Evolutionary conservation across 2,113 vertebrate genomes (phyloP).

Genomic region (Dipodomys merriami): DNA sequence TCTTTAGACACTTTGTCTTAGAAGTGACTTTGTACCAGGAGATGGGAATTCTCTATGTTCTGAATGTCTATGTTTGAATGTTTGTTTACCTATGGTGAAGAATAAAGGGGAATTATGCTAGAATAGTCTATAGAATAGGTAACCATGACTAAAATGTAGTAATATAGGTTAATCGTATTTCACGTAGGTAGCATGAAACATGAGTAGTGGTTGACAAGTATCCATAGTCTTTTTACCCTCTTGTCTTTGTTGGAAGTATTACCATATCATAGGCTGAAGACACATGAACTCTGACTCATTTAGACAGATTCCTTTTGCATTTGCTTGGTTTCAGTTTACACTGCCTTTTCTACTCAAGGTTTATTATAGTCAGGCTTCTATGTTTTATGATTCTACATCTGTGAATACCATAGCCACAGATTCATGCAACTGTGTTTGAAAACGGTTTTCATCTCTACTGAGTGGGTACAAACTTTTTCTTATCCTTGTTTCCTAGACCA

Average conservation of each 20-base stretch:
- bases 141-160: background rate
- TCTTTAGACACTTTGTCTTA: constrained; percentile 22
- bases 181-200: background rate
- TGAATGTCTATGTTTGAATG: background rate
- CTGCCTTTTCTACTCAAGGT: background rate
- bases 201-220: background rate
- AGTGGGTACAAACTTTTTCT: background rate
- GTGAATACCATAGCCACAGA: background rate
- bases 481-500: background rate
- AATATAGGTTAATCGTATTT: constrained; percentile 22
- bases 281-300: background rate
- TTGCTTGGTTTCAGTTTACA: too few relatives aligned
- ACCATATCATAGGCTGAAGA: background rate
- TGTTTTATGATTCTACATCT: background rate
- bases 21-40: background rate
- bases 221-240: background rate
- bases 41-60: background rate
- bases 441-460: background rate
- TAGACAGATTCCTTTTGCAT: background rate
- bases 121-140: background rate
- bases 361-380: background rate
- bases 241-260: background rate
- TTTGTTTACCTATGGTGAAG: background rate
- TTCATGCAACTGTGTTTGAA: background rate
- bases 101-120: background rate